Base-by-base conservation (phyloP, 2,797 vertebrate species). In the Microhierax caerulescens region DNA sequence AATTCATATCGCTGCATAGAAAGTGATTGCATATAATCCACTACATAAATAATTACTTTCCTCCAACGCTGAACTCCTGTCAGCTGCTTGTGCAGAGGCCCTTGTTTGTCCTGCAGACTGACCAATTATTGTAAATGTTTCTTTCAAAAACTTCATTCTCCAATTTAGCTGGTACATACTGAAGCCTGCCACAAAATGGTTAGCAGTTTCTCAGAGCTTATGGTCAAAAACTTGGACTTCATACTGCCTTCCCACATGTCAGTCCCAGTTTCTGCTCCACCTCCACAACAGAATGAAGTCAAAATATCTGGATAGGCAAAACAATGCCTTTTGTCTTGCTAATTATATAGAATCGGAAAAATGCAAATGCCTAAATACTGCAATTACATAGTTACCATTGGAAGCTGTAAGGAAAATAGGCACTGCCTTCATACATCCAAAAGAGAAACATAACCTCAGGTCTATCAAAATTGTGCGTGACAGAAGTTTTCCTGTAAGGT, bases 291-390 rank as follows among this genome's bases (percentile, higher is more conserved):
- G 34, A 74, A 70, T 30, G 43, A 92, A 95, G 61, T 89, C 61
- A 89, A 85, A 94, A 90, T 83, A 96, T 61, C 83, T 85, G 78
- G 30, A 85, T 77, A 74, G 69, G 47, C 68, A 67, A 57, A 79
- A 70, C 86, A 59, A 27, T 2, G 4, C 27, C 60, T 90, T 94
- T 93, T 87, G 67, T 96, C 67, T 83, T 85, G 32, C 28, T 96
- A 90, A 94, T 90, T 91, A 89, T 32, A 90, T 61, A 60, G 83
- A 74, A 50, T 56, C 68, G 77, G 88, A 77, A 88, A 96, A 95
- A 95, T 88, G 70, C 67, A 91, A 87, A 89, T 94, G 74, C 64
- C 56, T 96, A 92, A 95, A 92, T 91, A 70, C 80, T 82, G 39
- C 87, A 96, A 95, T 96, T 59, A 34, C 87, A 70, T 68, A 60